These are phyloP conservation scores for Cetoscarus ocellatus DNA, from an alignment of 2,797 vertebrate genomes.

Conservation along the genomic window DNA sequence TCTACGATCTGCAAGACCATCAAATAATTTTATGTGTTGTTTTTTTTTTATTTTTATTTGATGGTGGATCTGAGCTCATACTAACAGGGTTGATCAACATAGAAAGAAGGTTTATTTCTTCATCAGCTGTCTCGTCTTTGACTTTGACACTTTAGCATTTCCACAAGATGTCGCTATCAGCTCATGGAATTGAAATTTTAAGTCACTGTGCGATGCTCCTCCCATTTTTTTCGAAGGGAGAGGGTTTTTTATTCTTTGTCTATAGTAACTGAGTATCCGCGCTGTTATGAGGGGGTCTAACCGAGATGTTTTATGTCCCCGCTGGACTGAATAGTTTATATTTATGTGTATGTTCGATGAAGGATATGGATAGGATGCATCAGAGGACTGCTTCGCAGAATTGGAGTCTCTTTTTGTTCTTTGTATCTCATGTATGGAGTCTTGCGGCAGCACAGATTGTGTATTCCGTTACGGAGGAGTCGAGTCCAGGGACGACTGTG, in stretches of 20 bases:
- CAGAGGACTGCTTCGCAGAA: slow-evolving; percentile 5
- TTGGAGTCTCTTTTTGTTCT: slow-evolving; percentile 50
- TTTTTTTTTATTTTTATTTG: not conserved
- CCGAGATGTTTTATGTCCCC: slow-evolving; percentile 8
- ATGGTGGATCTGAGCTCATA: not conserved
- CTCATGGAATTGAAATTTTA: not conserved
- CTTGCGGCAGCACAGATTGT: slow-evolving; percentile 67
- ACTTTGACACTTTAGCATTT: not conserved
- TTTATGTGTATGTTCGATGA: not conserved
- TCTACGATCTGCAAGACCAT: no score
- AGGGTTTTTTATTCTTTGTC: slow-evolving; percentile 63
- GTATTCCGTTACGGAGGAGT: slow-evolving; percentile 84
- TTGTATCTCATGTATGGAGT: slow-evolving; percentile 44
- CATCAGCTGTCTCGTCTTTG: no score
- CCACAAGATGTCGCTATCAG: slow-evolving; percentile 68
- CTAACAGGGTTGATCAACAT: not conserved
- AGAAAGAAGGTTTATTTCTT: not conserved
- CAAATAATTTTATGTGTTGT: not conserved
- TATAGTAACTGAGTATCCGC: slow-evolving; percentile 10
- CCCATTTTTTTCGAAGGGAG: slow-evolving; percentile 27
- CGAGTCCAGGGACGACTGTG: slow-evolving; percentile 73
- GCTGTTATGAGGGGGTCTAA: not conserved
- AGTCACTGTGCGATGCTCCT: slow-evolving; percentile 45
- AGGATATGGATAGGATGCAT: slow-evolving; percentile 48
- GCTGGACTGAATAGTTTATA: not conserved